These are phyloP conservation scores for Kryphioiulus occultus DNA, from an alignment of 2,888 invertebrate genomes.

Conservation along the genomic window DNA sequence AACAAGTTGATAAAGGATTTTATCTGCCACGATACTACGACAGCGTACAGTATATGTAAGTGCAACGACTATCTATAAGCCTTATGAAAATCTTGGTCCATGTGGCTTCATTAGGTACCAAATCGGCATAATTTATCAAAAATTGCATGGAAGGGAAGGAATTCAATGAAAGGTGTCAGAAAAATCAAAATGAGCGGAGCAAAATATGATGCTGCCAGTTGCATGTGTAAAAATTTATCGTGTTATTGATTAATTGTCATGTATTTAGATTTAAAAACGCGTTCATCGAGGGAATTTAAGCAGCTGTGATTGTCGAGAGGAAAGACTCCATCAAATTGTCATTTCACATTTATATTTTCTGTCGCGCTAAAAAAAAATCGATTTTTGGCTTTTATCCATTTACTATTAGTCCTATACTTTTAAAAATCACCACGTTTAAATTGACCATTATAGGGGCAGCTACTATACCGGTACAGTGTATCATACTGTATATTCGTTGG, in stretches of 20 bases:
- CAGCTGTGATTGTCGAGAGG: not conserved
- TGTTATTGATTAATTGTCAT: slow-evolving; percentile 14
- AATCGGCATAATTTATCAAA: not conserved
- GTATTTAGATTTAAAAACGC: not conserved
- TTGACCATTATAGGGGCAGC: not conserved
- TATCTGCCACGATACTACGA: not conserved
- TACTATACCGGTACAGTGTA: no score
- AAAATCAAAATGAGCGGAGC: not conserved
- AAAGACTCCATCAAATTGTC: not conserved
- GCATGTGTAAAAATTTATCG: not conserved
- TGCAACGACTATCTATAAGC: not conserved
- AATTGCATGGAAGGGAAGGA: slow-evolving; percentile 1
- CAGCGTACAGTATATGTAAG: not conserved
- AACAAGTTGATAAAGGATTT: not conserved
- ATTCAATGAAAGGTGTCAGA: not conserved
- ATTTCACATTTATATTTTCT: not conserved
- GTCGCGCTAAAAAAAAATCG: not conserved
- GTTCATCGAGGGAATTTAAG: not conserved
- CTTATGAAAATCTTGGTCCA: not conserved
- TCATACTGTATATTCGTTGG: not conserved
- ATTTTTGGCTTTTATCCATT: not conserved
- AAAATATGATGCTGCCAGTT: not conserved
- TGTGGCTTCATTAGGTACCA: not conserved
- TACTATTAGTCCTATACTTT: no score
- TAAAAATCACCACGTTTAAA: not conserved